Evolutionary conservation across 2,113 vertebrate genomes (phyloP), one percentile per base, ranked within the genome.

Genomic region (Craseonycteris thonglongyai): DNA sequence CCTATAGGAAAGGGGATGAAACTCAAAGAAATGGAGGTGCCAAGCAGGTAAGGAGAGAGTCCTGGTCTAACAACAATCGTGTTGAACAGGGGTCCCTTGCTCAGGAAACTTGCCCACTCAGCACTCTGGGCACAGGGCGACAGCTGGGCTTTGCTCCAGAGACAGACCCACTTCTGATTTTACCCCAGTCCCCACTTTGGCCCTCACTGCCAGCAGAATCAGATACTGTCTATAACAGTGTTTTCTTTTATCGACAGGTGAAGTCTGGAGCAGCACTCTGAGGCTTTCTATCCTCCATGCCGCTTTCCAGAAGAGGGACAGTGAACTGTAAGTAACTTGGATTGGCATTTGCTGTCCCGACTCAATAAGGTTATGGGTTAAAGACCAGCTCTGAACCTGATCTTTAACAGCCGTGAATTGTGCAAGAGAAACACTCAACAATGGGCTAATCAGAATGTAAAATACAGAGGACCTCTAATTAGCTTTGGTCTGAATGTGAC

Each of bases 311-410:
- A 75, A 94, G 68, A 92, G 90, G 71, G 15, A 54, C 90, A 85
- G 87, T 75, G 83, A 96, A 97, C 86, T 76, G 97, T 97, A 95
- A 98, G 98, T 98, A 92, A 93, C 58, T 85, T 38, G 63, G 95
- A 80, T 69, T 35, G 69, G 71, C 40, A 0, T 94, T 97, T 96
- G 93, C 82, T 83, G 22, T 14, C 47, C 47, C 40, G 40, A 89
- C 76, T 80, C 61, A 69, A 38, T 89, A 82, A 95, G 83, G 86
- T 93, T 75, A 87, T 16, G 79, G 88, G 90, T 95, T 91, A 94
- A 95, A 92, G 91, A 90, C 88, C 85, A 80, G 40, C 24, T 40
- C 45, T 7, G 76, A 95, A 80, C 90, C 86, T 59, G 49, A 88
- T 90, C 93, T 94, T 96, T 96, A 88, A 49, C 72, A 83, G 68